Evolutionary conservation across 2,888 invertebrate genomes (phyloP).

Genomic region (Polylopha cassiicola): DNA sequence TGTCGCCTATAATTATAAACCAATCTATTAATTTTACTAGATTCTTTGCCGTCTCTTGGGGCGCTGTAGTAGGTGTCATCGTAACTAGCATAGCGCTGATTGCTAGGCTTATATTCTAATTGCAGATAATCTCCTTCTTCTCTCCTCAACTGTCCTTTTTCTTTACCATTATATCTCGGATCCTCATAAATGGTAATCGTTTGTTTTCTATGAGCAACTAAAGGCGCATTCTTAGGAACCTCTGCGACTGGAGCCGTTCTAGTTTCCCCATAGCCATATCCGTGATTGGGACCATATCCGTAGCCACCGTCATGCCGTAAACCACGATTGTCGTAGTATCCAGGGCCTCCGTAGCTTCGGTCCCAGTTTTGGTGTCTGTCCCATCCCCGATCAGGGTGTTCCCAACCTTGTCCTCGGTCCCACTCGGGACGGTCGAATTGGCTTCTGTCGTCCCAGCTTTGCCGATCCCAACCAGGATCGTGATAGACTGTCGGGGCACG

Average conservation of each 20-base stretch:
- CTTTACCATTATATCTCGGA: slow-evolving; percentile 63
- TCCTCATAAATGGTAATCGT: slow-evolving; percentile 74
- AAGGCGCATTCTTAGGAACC: slow-evolving; percentile 53
- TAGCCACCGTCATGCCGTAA: slow-evolving; percentile 61
- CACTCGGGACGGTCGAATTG: slow-evolving; percentile 38
- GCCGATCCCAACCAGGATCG: slow-evolving; percentile 57
- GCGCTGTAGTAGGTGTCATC: slow-evolving; percentile 62
- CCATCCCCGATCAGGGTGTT: slow-evolving; percentile 26
- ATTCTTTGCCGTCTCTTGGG: slow-evolving; percentile 50
- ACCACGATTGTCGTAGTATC: slow-evolving; percentile 63
- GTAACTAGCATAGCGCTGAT: slow-evolving; percentile 65
- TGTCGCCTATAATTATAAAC: slow-evolving; percentile 71
- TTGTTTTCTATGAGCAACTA: slow-evolving; percentile 65
- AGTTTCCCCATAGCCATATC: slow-evolving; percentile 64
- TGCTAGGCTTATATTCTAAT: slow-evolving; percentile 65
- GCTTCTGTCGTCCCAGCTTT: slow-evolving; percentile 48
- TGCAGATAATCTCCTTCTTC: slow-evolving; percentile 65
- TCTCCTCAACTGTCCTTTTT: slow-evolving; percentile 54
- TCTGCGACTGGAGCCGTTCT: slow-evolving; percentile 52
- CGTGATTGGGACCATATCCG: slow-evolving; percentile 57
- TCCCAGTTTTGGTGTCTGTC: slow-evolving; percentile 44
- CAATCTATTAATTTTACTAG: slow-evolving; percentile 70
- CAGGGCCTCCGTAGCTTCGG: slow-evolving; percentile 59
- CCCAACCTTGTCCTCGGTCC: slow-evolving; percentile 24
- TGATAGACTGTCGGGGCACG: slow-evolving; percentile 41